phyloP scores from a whole-genome alignment of 1,140 invertebrate species.

The Conus betulinus region DNA sequence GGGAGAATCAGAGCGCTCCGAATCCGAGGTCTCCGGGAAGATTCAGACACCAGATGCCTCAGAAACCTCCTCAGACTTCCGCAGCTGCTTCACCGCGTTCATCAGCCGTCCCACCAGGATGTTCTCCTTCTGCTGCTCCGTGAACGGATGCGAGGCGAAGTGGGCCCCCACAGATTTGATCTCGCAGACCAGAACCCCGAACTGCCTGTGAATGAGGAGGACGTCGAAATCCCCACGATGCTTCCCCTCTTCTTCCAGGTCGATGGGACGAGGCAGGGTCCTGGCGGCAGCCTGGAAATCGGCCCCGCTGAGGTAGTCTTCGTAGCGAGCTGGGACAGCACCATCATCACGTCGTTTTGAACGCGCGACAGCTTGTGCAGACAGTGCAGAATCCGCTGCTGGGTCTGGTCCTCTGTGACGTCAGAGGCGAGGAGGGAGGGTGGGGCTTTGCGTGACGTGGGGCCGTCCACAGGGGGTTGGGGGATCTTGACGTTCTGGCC shows the following conservation, averaged over 20 bases:
- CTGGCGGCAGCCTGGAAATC: neutral
- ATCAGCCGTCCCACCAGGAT: neutral
- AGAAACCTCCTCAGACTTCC: neutral
- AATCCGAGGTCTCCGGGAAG: neutral
- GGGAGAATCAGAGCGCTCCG: neutral
- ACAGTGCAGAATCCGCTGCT: slow-evolving; percentile 11
- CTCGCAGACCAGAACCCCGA: neutral
- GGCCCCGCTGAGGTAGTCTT: slow-evolving; percentile 3
- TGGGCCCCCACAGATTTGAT: neutral
- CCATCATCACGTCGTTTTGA: neutral
- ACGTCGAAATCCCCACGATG: slow-evolving; percentile 13
- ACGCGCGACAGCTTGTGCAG: neutral
- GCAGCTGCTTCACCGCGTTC: slow-evolving; percentile 15
- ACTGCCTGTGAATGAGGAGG: slow-evolving; percentile 3
- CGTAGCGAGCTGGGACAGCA: slow-evolving; percentile 3
- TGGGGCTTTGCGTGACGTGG: neutral
- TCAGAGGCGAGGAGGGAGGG: neutral
- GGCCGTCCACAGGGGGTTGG: neutral
- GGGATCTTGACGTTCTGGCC: neutral
- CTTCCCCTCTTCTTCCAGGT: neutral
- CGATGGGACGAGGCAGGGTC: neutral
- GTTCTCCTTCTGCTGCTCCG: neutral
- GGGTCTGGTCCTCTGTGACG: neutral
- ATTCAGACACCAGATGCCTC: slow-evolving; percentile 15
- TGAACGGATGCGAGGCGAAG: neutral